phyloP scores from a whole-genome alignment of 2,888 invertebrate species.

The Pseudoips prasinana region DNA sequence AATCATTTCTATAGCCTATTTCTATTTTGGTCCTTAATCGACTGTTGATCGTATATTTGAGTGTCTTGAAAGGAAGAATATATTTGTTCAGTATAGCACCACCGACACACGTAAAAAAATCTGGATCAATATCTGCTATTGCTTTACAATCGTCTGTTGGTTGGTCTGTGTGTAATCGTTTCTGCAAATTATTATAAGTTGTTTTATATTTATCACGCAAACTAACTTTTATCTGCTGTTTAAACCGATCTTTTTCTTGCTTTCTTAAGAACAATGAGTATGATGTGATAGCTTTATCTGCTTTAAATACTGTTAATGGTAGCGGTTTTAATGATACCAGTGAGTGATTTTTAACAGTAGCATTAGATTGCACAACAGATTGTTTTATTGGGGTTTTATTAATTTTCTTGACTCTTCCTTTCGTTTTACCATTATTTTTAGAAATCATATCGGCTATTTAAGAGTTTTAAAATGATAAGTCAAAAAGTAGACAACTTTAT shows the following conservation, averaged over 20 bases:
- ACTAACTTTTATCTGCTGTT: slow-evolving; percentile 37
- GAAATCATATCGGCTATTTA: background rate
- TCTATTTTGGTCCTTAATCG: slow-evolving; percentile 47
- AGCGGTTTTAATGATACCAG: slow-evolving; percentile 40
- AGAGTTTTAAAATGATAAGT: too few species aligned
- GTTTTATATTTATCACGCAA: slow-evolving; percentile 53
- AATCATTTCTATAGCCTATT: slow-evolving; percentile 69
- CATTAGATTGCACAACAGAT: slow-evolving; percentile 24
- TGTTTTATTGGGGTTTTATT: background rate
- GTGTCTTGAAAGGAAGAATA: slow-evolving; percentile 49
- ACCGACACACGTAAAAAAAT: slow-evolving; percentile 49
- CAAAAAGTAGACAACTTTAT: too few species aligned
- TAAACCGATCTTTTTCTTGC: slow-evolving; percentile 40
- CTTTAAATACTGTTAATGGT: slow-evolving; percentile 36
- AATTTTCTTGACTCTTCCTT: too few species aligned
- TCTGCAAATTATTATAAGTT: slow-evolving; percentile 42
- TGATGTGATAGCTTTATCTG: slow-evolving; percentile 47
- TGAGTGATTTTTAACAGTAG: slow-evolving; percentile 32
- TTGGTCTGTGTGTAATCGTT: slow-evolving; percentile 39
- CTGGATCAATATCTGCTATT: slow-evolving; percentile 50
- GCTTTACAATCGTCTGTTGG: slow-evolving; percentile 42
- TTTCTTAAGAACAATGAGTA: slow-evolving; percentile 49
- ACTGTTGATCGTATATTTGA: slow-evolving; percentile 42
- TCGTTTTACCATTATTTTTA: background rate
- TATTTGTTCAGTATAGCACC: slow-evolving; percentile 35